These are phyloP conservation scores for Florisuga fusca DNA, from an alignment of 2,797 vertebrate species.

Conservation along the genomic window DNA sequence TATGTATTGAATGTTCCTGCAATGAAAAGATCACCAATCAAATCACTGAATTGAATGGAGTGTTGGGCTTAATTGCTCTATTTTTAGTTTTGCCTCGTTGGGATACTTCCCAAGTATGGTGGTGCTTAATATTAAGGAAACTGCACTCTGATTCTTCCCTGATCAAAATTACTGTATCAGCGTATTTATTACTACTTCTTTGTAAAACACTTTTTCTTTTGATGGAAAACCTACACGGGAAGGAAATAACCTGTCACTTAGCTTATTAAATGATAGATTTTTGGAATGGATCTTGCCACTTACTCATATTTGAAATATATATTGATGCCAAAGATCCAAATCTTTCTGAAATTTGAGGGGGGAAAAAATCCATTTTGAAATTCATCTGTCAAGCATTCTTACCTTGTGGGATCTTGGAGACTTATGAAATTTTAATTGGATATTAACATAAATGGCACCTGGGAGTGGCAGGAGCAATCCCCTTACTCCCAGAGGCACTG, in stretches of 20 bases:
- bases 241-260: not conserved
- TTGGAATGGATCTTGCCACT: not conserved
- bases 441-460: not conserved
- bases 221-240: not conserved
- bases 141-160: not conserved
- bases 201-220: not conserved
- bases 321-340: conserved; percentile 10
- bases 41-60: not conserved
- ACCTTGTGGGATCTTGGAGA: not conserved
- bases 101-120: not conserved
- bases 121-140: not conserved
- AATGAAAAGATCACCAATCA: not conserved
- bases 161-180: not conserved
- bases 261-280: not conserved
- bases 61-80: not conserved
- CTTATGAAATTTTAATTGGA: rapidly evolving
- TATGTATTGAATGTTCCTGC: not conserved
- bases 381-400: not conserved
- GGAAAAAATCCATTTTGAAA: not conserved
- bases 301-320: not conserved
- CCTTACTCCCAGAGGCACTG: rapidly evolving
- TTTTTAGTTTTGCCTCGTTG: not conserved
- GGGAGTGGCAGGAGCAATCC: not conserved
- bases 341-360: not conserved
- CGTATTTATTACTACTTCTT: not conserved